Conservation (phyloP, 2,113 vertebrate genomes). For the Choloepus hoffmanni region DNA sequence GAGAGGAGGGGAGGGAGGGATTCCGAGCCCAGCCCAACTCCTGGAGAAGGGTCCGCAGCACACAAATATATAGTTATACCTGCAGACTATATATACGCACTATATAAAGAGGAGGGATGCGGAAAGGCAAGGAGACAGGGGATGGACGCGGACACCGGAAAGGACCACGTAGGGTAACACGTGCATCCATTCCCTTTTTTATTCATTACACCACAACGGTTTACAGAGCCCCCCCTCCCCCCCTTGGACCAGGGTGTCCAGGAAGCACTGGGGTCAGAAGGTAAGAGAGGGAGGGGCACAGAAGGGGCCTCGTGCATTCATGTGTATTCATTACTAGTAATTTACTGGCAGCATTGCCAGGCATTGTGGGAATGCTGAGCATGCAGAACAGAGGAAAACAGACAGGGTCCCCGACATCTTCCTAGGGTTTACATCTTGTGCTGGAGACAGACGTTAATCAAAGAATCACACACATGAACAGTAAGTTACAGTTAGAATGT, state of each 20-base stretch:
- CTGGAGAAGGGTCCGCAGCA: slow-evolving; percentile 61
- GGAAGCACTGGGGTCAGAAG: background rate
- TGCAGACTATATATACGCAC: slow-evolving; percentile 46
- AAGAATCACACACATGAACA: background rate
- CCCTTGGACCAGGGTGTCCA: background rate
- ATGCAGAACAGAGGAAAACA: background rate
- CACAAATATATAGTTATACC: slow-evolving; percentile 52
- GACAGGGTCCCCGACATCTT: background rate
- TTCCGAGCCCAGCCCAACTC: slow-evolving; percentile 69
- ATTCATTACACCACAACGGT: background rate
- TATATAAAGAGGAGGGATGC: background rate
- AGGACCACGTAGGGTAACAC: background rate
- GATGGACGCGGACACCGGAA: background rate
- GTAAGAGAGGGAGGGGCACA: background rate
- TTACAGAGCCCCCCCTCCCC: slow-evolving; percentile 36
- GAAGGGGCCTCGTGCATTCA: background rate
- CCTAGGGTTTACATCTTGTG: background rate
- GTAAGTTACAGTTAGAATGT: background rate
- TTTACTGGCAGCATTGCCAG: background rate
- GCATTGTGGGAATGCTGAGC: background rate
- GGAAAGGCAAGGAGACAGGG: background rate
- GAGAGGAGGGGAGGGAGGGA: slow-evolving; percentile 65
- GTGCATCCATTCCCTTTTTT: background rate
- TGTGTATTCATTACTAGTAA: background rate
- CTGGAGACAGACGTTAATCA: background rate